Base-by-base conservation (phyloP, 1,140 invertebrate genomes). In the Nautilus pompilius region DNA sequence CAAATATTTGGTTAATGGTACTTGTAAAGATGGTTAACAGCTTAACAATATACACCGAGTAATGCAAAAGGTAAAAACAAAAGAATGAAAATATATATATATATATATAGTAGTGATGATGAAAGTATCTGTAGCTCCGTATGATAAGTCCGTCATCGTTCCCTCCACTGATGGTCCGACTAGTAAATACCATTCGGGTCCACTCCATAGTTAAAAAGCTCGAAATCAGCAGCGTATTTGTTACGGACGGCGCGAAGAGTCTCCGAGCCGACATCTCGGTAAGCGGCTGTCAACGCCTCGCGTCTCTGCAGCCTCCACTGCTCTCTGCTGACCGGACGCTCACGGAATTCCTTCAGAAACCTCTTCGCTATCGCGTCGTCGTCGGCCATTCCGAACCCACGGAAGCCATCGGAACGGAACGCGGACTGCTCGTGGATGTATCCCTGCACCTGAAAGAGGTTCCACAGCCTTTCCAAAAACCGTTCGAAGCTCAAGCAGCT, bases 381-480 rank as follows among this genome's bases (percentile, higher is more conserved):
- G 26, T 53, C 20, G n/a, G 5, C n/a, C 5, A 17, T 5, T 24
- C 24, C 29, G 6, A 28, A 5, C 26, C 29, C 49, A 24, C 20
- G 13, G 17, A 53, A 53, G 15, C 26, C 17, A 24, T 26, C 24
- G 5, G 29, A 2, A 53, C 29, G 6, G 49, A 62, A 66, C 13
- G 15, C 10, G 13, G 57, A 13, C 3, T 26, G 29, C 56, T 62
- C 46, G 5, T 57, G 20, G 13, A 66, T 59, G 20, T 67, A 64
- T 1, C 61, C 66, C 28, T 67, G 66, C 30, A 67, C 54, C 53
- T 67, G 49, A 20, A 67, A 63, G 17, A 62, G 36, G 2, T 20
- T 36, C 58, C 61, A 67, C 20, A 53, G n/a, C 29, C 51, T 58
- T 30, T 57, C 4, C n/a, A 32, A 8, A 45, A 67, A 29, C 0